Evolutionary conservation across 37 sponge, comb jelly and placozoan genomes (phyloP), one percentile per base, ranked within the genome.

Genomic region (Eunapius fragilis): DNA sequence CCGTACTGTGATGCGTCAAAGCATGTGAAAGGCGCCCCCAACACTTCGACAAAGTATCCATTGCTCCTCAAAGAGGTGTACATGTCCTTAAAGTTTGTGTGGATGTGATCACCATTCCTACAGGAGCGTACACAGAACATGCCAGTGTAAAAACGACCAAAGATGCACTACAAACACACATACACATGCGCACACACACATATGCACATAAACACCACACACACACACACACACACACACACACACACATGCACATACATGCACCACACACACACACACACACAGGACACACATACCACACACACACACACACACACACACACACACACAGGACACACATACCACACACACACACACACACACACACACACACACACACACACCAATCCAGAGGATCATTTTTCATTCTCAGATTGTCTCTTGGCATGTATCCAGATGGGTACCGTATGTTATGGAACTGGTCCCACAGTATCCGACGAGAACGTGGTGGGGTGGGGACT

Each of bases 401-500:
- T 80, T 98, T 96, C 93, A 96, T 90, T 32, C 82, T 82, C 1
- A 99, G 89, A 86, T 97, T 96, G 85, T 99, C 99, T 38, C 98
- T 86, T 31, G 99, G 99, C 85, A 99, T 96, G 80, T 97, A 97
- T 13, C 99, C 99, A 0, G 94, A 86, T 0, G 99, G 99, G 71
- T 99, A 99, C 58, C 98, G 87, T 41, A 99, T 86, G 80, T 94
- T 98, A 90, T 99, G 99, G 78, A 95, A 99, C 93, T 99, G 99
- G 83, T 99, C 99, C 99, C 99, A 99, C 25, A 99, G 92, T 5
- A 99, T 81, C 38, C 99, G 81, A 78, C 67, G 70, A 19, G 82
- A 68, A 38, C 99, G 88, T 34, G 93, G 95, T 0, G 99, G 99
- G 12, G 99, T 96, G 30, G 99, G 98, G 5, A 93, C 82, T 22